A percentile compares a stretch with the other conserved stretches of the same genome.
Conservation (phyloP, 2,113 vertebrate genomes). For the Sorex araneus region DNA sequence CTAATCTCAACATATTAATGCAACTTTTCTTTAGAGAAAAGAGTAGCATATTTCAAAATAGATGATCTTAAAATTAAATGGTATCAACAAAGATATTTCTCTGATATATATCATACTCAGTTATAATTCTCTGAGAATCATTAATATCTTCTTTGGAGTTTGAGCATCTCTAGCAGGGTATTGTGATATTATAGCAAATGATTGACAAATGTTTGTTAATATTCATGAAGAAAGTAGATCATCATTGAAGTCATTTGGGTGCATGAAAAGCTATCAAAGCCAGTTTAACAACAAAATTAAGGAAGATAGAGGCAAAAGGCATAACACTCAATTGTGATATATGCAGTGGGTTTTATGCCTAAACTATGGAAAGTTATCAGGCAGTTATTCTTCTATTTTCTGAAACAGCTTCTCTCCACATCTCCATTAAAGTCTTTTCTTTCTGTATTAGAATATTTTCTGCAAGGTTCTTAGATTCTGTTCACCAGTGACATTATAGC, state of each 20-base stretch:
- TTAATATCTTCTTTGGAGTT: neutral
- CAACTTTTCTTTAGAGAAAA: constrained; percentile 55
- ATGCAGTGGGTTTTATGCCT: neutral
- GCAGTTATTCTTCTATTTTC: constrained; percentile 16
- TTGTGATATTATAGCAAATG: neutral
- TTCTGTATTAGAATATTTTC: constrained; percentile 40
- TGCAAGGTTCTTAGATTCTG: neutral
- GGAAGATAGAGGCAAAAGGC: neutral
- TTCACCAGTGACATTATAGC: neutral
- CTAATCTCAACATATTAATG: constrained; percentile 14
- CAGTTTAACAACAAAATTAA: neutral
- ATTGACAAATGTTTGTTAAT: constrained; percentile 39
- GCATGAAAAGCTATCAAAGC: neutral
- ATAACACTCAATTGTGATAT: neutral
- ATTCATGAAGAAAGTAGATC: constrained; percentile 16
- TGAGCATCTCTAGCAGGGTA: constrained; percentile 29
- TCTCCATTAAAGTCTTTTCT: neutral
- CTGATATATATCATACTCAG: neutral
- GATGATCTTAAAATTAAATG: constrained; percentile 33
- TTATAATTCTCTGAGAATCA: constrained; percentile 39
- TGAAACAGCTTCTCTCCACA: neutral
- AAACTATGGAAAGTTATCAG: neutral
- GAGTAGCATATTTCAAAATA: constrained; percentile 26
- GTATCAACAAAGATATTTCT: constrained; percentile 21
- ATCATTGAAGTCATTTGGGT: neutral